A percentile compares a stretch with the other conserved stretches of the same genome.
These are phyloP conservation scores for Carlito syrichta DNA, from an alignment of 2,113 vertebrate species.

Conservation along the genomic window DNA sequence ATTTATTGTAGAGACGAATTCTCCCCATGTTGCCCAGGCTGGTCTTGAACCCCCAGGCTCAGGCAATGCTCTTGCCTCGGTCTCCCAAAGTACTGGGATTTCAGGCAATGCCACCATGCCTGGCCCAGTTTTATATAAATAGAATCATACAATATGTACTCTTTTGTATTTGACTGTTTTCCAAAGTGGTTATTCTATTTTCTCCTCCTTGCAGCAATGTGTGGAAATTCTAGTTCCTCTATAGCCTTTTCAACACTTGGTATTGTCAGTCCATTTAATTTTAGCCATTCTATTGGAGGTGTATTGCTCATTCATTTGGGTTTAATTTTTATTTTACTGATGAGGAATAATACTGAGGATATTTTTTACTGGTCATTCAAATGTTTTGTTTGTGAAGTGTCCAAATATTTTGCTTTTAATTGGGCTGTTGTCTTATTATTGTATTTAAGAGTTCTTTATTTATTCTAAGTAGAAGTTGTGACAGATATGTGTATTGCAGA, in stretches of 20 bases:
- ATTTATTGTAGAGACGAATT: too few species aligned
- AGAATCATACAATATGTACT: not conserved
- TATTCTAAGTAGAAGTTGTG: not conserved
- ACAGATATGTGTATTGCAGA: not conserved
- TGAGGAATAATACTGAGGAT: not conserved
- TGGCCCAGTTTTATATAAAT: not conserved
- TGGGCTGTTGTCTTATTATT: not conserved
- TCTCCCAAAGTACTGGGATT: too few species aligned
- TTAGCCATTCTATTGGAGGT: not conserved
- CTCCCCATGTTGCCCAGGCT: too few species aligned
- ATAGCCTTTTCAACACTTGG: not conserved
- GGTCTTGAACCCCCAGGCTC: too few species aligned
- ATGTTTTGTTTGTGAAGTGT: not conserved
- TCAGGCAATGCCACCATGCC: too few species aligned
- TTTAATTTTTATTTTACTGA: not conserved
- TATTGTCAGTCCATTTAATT: not conserved
- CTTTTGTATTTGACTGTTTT: not conserved
- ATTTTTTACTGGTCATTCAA: not conserved
- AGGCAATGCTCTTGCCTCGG: too few species aligned
- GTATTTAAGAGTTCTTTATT: not conserved
- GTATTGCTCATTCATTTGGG: not conserved
- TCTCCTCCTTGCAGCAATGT: not conserved
- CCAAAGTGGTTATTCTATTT: not conserved
- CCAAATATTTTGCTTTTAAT: not conserved
- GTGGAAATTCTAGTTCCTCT: not conserved